Evolutionary conservation across 2,113 vertebrate genomes (phyloP).

Genomic region (Cebidichthys violaceus): DNA sequence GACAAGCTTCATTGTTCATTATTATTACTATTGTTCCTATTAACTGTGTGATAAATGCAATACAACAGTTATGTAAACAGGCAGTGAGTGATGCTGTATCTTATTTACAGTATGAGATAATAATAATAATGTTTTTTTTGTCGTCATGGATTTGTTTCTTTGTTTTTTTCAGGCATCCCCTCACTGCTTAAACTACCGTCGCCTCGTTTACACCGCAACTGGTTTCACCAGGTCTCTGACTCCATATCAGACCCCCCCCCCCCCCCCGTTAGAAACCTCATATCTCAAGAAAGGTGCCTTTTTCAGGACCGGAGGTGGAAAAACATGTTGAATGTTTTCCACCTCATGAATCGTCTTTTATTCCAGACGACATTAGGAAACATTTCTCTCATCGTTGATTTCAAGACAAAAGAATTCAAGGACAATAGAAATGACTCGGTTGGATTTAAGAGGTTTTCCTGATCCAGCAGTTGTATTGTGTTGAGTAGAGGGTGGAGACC

Average conservation of each 20-base stretch:
- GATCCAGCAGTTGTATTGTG: conserved; percentile 7
- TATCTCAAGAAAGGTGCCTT: conserved; percentile 59
- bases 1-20: conserved; percentile 58
- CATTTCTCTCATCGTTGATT: neutral
- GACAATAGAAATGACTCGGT: neutral
- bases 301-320: conserved; percentile 12
- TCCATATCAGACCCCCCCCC: conserved; percentile 49
- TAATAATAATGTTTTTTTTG: neutral
- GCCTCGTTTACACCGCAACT: conserved; percentile 66
- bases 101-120: conserved; percentile 44
- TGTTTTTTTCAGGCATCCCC: conserved; percentile 43
- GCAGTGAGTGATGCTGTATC: conserved; percentile 53
- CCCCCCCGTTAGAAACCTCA: conserved; percentile 34
- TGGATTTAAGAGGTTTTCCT: conserved; percentile 45
- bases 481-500: conserved; percentile 25
- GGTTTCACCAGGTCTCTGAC: conserved; percentile 49
- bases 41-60: conserved; percentile 75
- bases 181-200: conserved; percentile 55
- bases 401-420: neutral
- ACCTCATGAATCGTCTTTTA: neutral
- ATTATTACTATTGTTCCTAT: conserved; percentile 62
- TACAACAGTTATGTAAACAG: conserved; percentile 59
- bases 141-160: conserved; percentile 44
- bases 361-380: neutral
- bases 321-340: neutral